These are phyloP conservation scores for Rachycentron canadum DNA, from an alignment of 2,797 vertebrate genomes.

Conservation along the genomic window DNA sequence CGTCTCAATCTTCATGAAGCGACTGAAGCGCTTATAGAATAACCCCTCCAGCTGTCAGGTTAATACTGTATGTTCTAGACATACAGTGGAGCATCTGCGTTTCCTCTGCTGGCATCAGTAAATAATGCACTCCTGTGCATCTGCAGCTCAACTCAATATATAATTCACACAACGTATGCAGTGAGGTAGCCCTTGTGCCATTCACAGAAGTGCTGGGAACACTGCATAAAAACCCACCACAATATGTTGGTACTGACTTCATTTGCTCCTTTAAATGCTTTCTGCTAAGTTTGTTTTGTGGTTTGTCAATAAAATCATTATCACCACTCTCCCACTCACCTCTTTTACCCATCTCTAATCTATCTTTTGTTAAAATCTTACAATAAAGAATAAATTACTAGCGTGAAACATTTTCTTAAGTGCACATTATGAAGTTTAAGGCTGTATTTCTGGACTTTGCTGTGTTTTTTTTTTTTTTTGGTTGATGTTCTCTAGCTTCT, in stretches of 20 bases:
- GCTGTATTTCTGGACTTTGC: not conserved
- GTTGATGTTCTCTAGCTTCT: not conserved
- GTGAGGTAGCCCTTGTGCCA: slow-evolving; percentile 33
- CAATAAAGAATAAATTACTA: not conserved
- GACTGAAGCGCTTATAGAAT: slow-evolving; percentile 33
- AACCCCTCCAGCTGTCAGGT: slow-evolving; percentile 54
- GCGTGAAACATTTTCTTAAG: not conserved
- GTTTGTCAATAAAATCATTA: slow-evolving; percentile 27
- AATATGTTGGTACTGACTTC: slow-evolving; percentile 31
- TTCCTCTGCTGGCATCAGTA: slow-evolving; percentile 60
- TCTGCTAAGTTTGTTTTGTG: slow-evolving; percentile 25
- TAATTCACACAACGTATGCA: slow-evolving; percentile 67
- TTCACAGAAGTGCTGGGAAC: slow-evolving; percentile 25
- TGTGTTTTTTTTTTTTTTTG: slow-evolving; percentile 22
- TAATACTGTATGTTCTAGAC: slow-evolving; percentile 26
- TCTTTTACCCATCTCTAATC: not conserved
- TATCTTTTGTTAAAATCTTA: slow-evolving; percentile 8
- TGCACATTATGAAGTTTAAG: not conserved
- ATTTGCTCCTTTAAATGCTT: slow-evolving; percentile 34
- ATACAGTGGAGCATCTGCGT: slow-evolving; percentile 48
- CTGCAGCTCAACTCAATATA: slow-evolving; percentile 59
- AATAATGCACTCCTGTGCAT: slow-evolving; percentile 68
- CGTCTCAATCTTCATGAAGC: slow-evolving; percentile 22
- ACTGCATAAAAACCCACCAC: slow-evolving; percentile 41
- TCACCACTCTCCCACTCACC: not conserved